These are phyloP conservation scores for Pseudotriccus pelzelni DNA, from an alignment of 2,797 vertebrate genomes.

Conservation along the genomic window DNA sequence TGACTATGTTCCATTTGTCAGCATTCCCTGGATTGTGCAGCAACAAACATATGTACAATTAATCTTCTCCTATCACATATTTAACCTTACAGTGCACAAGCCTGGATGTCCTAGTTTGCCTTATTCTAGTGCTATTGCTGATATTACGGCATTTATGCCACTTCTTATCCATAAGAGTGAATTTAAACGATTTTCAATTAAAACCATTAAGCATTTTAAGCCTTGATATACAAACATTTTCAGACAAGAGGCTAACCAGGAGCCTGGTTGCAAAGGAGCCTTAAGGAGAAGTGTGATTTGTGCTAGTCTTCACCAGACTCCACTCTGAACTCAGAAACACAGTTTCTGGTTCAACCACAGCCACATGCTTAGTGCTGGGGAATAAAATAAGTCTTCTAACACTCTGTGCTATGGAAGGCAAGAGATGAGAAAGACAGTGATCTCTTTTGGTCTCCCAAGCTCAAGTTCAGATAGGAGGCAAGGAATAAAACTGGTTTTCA, in stretches of 20 bases:
- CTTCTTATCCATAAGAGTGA: not conserved
- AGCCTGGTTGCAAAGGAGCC: not conserved
- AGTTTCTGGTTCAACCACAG: not conserved
- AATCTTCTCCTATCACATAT: not conserved
- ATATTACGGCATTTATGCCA: not conserved
- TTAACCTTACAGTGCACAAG: not conserved
- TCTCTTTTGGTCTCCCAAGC: not conserved
- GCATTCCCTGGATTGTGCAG: not conserved
- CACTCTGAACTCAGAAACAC: not conserved
- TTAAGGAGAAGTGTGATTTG: not conserved
- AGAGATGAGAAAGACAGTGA: not conserved
- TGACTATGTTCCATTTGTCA: constrained; percentile 25
- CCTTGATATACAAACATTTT: not conserved
- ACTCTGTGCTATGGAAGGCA: not conserved
- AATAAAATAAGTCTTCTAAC: not conserved
- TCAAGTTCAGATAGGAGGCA: not conserved
- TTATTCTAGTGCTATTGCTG: not conserved
- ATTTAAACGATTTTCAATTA: not conserved
- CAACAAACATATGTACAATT: not conserved
- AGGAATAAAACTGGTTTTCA: not conserved
- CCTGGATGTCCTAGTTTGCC: not conserved
- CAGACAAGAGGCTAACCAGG: not conserved
- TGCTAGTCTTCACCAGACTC: not conserved
- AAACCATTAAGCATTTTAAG: not conserved
- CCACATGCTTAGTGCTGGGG: not conserved